Evolutionary conservation across 2,113 vertebrate species (phyloP).

Genomic region (Pterocles burchelli): DNA sequence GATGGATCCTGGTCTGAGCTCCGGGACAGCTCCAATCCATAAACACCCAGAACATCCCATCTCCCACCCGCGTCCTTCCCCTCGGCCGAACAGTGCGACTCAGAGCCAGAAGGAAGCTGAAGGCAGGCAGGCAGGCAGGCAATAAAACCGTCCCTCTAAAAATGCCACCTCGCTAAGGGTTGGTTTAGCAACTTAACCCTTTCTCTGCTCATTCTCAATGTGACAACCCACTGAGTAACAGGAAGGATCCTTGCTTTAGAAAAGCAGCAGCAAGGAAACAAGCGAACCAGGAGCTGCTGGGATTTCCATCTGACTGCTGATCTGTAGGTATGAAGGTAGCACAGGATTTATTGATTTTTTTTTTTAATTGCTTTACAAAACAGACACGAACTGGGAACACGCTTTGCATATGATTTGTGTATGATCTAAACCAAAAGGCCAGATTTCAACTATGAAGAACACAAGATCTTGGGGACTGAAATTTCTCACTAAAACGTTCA

Average conservation of each 20-base stretch:
- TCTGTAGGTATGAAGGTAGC: rapidly evolving
- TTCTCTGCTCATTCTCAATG: not conserved
- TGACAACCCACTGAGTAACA: not conserved
- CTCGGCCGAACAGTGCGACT: rapidly evolving
- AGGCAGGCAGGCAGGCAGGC: not conserved
- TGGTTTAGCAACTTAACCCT: not conserved
- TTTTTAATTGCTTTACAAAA: not conserved
- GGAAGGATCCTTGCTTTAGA: not conserved
- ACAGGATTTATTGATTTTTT: not conserved
- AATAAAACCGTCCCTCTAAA: no score
- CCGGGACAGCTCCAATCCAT: not conserved
- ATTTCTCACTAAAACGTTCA: not conserved
- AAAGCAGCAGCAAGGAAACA: not conserved
- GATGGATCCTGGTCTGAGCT: not conserved
- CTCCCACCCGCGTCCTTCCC: not conserved
- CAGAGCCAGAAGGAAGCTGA: not conserved
- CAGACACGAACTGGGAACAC: not conserved
- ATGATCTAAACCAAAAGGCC: not conserved
- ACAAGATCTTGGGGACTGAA: not conserved
- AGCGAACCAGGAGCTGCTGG: not conserved
- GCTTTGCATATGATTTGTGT: not conserved
- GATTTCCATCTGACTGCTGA: not conserved
- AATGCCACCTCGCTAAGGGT: not conserved
- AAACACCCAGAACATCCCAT: not conserved
- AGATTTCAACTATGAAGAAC: not conserved